Evolutionary conservation across 2,888 invertebrate species (phyloP), one percentile per base, ranked within the genome.

Genomic region (Sisyra terminalis): DNA sequence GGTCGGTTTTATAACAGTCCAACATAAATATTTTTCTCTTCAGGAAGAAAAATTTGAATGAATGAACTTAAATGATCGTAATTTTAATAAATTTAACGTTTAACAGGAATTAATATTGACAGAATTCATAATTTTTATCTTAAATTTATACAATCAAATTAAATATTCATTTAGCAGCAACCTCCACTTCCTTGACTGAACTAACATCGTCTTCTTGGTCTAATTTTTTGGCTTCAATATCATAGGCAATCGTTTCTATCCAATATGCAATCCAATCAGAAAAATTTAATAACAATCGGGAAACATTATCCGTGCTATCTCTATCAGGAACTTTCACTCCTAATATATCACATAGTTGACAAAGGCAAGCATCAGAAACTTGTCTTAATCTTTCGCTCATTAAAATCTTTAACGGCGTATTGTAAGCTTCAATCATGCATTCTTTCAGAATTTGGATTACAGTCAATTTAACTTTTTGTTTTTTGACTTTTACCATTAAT

Each of bases 231-330:
- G 37, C 16, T 17, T 37, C 37, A 8, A 37, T 14, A 37, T 37
- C 37, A 7, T 18, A 37, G 8, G 37, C 37, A 17, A 37, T 37
- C 2, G 17, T 18, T 37, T 37, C 37, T 17, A 37, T 37, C 37
- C 37, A 37, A 17, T 37, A 37, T 18, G 37, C 37, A 9, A 37
- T 37, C 37, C 37, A 37, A 18, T 37, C 37, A 18, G 18, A 8
- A 16, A 37, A 37, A 17, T 16, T 11, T 9, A 37, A 17, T 16
- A 37, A 18, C 11, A 37, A 17, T n/a, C 37, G 37, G 5, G 37
- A 37, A 2, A 18, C 5, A n/a, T 2, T 18, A 16, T 37, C 37
- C 4, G 16, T 4, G 8, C 17, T 17, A 37, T 37, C 37, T 24
- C 37, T 6, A 18, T 37, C 37, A 7, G 37, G 37, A n/a, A 37